phyloP scores from a whole-genome alignment of 2,888 invertebrate genomes.

The Conomelus anceps region DNA sequence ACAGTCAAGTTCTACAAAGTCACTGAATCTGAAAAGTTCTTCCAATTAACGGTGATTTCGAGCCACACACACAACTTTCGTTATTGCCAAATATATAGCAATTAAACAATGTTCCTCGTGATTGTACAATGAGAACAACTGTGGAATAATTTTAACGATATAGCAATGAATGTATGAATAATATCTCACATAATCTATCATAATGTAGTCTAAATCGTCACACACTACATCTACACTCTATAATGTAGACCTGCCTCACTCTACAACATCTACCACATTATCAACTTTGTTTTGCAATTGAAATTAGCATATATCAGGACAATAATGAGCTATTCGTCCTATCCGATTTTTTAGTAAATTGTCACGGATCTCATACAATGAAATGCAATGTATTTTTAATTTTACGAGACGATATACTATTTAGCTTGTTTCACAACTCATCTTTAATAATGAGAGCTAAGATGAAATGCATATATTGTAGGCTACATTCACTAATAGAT shows the following conservation, averaged over 20 bases:
- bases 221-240: too few species aligned
- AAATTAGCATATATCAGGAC: neutral
- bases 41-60: neutral
- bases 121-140: neutral
- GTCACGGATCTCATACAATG: neutral
- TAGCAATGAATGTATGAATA: neutral
- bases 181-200: neutral
- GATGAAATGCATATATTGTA: too few species aligned
- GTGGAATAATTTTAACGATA: neutral
- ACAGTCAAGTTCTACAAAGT: neutral
- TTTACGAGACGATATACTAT: too few species aligned
- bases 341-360: neutral
- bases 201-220: neutral
- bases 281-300: neutral
- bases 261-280: neutral
- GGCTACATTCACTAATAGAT: too few species aligned
- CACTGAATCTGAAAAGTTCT: neutral
- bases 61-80: neutral
- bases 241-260: too few species aligned
- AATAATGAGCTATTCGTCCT: neutral
- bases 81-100: neutral
- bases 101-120: neutral
- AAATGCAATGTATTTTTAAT: too few species aligned
- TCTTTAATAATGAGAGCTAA: too few species aligned
- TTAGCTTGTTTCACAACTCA: too few species aligned